Evolutionary conservation across 2,113 vertebrate species (phyloP).

Genomic region (Actenoides hombroni): DNA sequence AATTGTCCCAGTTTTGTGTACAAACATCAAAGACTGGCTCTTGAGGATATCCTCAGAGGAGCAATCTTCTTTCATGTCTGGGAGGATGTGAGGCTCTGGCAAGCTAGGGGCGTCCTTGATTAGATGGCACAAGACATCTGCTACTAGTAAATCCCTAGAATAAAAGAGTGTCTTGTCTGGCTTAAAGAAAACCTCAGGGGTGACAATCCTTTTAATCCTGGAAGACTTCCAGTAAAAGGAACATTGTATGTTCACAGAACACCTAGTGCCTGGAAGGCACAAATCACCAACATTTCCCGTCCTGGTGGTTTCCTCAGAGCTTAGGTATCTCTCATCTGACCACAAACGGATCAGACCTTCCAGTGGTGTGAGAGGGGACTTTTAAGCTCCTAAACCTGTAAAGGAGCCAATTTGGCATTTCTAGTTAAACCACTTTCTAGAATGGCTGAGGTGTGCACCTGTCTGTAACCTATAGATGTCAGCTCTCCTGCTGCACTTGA

Average conservation of each 20-base stretch:
- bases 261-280: neutral
- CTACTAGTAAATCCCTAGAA: slow-evolving; percentile 22
- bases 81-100: neutral
- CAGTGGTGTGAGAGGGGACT: neutral
- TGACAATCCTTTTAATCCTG: neutral
- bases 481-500: neutral
- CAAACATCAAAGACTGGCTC: neutral
- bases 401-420: neutral
- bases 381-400: neutral
- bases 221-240: neutral
- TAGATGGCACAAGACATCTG: neutral
- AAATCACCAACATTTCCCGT: neutral
- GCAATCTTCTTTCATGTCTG: neutral
- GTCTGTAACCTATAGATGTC: neutral
- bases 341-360: neutral
- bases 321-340: neutral
- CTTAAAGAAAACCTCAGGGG: neutral
- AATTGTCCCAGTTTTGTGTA: neutral
- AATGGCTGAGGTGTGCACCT: neutral
- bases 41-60: slow-evolving; percentile 9
- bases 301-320: neutral
- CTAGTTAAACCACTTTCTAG: neutral
- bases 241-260: neutral
- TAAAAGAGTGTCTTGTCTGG: neutral
- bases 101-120: neutral